These are phyloP conservation scores for Diarsia brunnea DNA, from an alignment of 2,888 invertebrate species.

Conservation along the genomic window DNA sequence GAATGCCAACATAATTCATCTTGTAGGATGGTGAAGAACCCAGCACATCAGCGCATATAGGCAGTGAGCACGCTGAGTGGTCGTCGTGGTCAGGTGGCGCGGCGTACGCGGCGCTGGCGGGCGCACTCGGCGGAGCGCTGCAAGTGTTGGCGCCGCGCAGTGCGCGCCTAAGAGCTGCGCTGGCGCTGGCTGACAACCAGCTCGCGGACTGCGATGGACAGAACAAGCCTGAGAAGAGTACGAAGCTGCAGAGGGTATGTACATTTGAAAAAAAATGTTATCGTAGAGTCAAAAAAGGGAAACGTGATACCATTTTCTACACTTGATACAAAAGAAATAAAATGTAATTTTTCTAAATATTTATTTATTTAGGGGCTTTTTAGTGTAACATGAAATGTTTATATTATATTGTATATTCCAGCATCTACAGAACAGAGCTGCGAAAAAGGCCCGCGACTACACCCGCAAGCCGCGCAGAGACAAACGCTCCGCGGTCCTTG, in stretches of 20 bases:
- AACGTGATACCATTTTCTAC: neutral
- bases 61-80: constrained; percentile 93
- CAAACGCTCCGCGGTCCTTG: constrained; percentile 95
- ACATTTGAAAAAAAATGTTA: neutral
- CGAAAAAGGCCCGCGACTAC: neutral
- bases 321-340: neutral
- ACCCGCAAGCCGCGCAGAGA: constrained; percentile 97
- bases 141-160: constrained; percentile 94
- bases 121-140: constrained; percentile 92
- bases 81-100: constrained; percentile 95
- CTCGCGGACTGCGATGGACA: constrained; percentile 78
- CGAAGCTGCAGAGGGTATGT: constrained; percentile 93
- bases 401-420: neutral
- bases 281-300: neutral
- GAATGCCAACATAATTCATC: constrained; percentile 81
- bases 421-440: constrained; percentile 15
- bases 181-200: constrained; percentile 92
- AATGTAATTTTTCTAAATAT: neutral
- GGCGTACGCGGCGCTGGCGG: constrained; percentile 87
- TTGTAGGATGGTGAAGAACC: constrained; percentile 89
- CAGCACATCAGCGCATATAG: constrained; percentile 92
- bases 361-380: too few species aligned
- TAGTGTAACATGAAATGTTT: too few species aligned
- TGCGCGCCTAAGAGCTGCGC: constrained; percentile 90
- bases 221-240: constrained; percentile 89